Evolutionary conservation across 2,113 vertebrate species (phyloP), one percentile per base, ranked within the genome.

Genomic region (Chaenocephalus aceratus): DNA sequence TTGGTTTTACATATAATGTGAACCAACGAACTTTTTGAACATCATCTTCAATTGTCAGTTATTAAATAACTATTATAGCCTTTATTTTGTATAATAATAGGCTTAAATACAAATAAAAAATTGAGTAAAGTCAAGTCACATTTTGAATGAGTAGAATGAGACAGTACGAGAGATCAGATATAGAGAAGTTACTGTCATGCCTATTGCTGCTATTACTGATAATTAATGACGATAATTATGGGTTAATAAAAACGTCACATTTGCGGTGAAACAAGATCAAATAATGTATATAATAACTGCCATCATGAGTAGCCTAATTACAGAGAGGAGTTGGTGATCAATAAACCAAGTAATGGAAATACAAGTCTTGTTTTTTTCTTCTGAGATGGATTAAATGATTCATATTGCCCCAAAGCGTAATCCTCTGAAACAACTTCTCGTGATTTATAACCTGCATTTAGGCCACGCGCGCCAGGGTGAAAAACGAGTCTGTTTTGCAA

Each of bases 401-500:
- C 6, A 13, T 54, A 60, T 36, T 48, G 48, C 34, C 49, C 5
- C n/a, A 10, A 45, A 72, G 21, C 13, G 68, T 74, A 44, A 71
- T 41, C 57, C 48, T 14, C 34, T 69, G 36, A 69, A 4, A 10
- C 16, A 57, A 12, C 56, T 52, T 8, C 41, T 44, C 12, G 0
- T 52, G 70, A 87, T 83, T 80, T 61, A 83, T 53, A 56, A 56
- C n/a, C 1, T 12, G 66, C 48, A 65, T 59, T 75, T 10, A 36
- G 48, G 71, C 51, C 52, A 34, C 23, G 14, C 51, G 10, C 54
- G 74, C 53, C 74, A 54, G 10, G 1, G 16, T 79, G 74, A 88
- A 83, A 81, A 85, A 79, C 9, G 66, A 72, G n/a, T 21, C 57
- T 26, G 30, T 67, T 11, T 63, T 41, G 77, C 72, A 75, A 23